Evolutionary conservation across 2,888 invertebrate species (phyloP), one percentile per base, ranked within the genome.

Genomic region (Agonopterix arenella): DNA sequence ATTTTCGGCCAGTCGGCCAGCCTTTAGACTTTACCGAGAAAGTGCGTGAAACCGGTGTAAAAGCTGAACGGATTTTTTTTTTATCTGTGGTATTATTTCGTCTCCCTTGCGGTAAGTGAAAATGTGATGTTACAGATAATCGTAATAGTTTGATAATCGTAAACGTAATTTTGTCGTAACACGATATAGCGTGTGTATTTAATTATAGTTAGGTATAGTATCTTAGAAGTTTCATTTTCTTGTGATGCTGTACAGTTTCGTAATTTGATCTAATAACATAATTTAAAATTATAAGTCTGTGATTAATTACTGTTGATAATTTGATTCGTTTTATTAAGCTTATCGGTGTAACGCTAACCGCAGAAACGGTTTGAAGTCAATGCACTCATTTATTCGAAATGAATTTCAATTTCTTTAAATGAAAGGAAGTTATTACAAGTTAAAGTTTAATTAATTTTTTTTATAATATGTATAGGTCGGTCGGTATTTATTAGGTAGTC

Each of bases 41-140:
- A 81, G 82, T 83, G 84, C 70, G 78, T 75, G 76, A 64, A 59
- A 52, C 59, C 73, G 75, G 76, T 78, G 76, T 69, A 64, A 70
- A 69, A 64, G 59, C 62, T 60, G 59, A 61, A 70, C 67, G 79
- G 79, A 82, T 80, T 72, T 76, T 70, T 63, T n/a, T n/a, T 61
- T 36, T 2, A 37, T 44, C 36, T 50, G 28, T 40, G 1, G 38
- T 5, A 8, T 46, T 43, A 59, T 69, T 62, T 83, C 76, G 80
- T 75, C 62, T 69, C 59, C 59, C 56, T 70, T 70, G 69, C 83
- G 85, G 86, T 86, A 55, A 86, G 85, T 80, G 28, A 28, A 28
- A 28, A 28, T 28, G 28, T 28, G 28, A 28, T 28, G 28, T 28
- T 28, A 28, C 28, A 10, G 11, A 28, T 43, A 36, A 41, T 37